A percentile compares a stretch with the other conserved stretches of the same genome.
Evolutionary conservation across 2,113 vertebrate species (phyloP).

Genomic region (Sylvia atricapilla): DNA sequence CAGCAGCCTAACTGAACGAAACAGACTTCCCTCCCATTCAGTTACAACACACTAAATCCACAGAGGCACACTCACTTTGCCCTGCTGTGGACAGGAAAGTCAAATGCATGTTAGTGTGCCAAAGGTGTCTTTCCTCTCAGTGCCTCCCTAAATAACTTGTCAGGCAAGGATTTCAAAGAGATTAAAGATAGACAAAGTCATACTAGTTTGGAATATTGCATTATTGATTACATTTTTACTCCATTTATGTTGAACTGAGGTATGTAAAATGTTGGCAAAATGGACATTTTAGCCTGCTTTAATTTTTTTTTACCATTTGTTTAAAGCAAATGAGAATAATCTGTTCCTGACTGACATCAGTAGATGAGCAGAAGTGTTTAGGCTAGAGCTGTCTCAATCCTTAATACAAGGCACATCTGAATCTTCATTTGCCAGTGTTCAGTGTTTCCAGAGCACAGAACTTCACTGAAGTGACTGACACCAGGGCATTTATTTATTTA

Average conservation of each 20-base stretch:
- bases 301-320: background rate
- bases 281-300: background rate
- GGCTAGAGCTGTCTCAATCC: background rate
- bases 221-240: background rate
- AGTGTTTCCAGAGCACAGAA: background rate
- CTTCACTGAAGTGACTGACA: background rate
- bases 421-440: background rate
- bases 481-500: accelerated
- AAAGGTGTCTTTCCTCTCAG: background rate
- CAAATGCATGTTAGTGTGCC: background rate
- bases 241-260: background rate
- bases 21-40: background rate
- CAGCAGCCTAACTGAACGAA: background rate
- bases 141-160: background rate
- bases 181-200: background rate
- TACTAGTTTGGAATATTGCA: background rate
- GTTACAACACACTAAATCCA: no score
- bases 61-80: accelerated
- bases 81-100: background rate
- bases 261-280: background rate
- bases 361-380: background rate
- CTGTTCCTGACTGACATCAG: background rate
- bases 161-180: background rate
- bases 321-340: background rate
- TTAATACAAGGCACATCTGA: background rate